Evolutionary conservation across 2,113 vertebrate genomes (phyloP), one percentile per base, ranked within the genome.

Genomic region (Talpa occidentalis): DNA sequence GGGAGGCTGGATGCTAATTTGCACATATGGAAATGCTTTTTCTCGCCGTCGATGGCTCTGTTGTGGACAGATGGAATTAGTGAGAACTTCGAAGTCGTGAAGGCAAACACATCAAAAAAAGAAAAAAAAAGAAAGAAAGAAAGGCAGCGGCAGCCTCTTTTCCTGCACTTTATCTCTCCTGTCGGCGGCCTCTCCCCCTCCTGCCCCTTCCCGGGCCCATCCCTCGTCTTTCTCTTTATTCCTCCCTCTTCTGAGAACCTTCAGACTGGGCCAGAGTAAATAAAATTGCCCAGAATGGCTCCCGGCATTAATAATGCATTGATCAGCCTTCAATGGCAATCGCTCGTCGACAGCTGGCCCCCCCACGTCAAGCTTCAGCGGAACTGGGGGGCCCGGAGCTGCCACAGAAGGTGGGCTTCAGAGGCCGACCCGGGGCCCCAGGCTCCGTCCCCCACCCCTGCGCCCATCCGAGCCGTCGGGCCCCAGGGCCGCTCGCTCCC

Each of bases 41-140:
- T 99, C 99, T 98, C 98, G 96, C 98, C 98, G 97, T 98, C 96
- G 95, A 98, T 98, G 99, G 98, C 99, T 99, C 99, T 99, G 99
- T 98, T 99, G 99, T 99, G 99, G 99, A 99, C 99, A 99, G 99
- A 99, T 99, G 99, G 99, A 99, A 99, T 99, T 99, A 99, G 99
- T 98, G 98, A 99, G 99, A 98, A 98, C 98, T 99, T 99, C 98
- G 98, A 99, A 99, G 99, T 99, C 98, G 99, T 98, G 99, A 99
- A 99, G 99, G 98, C 99, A 99, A 99, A 99, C 99, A 99, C 99
- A 99, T 98, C 96, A 98, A 98, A 97, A 98, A 98, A 96, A 95
- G 96, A 96, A 95, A 67, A 94, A 85, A 87, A 86, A 81, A 93
- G 97, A 98, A 98, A 92, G 95, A 95, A 95, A 96, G 54, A 7